These are phyloP conservation scores for Gastrophryne carolinensis DNA, from an alignment of 2,797 vertebrate species.

Conservation along the genomic window DNA sequence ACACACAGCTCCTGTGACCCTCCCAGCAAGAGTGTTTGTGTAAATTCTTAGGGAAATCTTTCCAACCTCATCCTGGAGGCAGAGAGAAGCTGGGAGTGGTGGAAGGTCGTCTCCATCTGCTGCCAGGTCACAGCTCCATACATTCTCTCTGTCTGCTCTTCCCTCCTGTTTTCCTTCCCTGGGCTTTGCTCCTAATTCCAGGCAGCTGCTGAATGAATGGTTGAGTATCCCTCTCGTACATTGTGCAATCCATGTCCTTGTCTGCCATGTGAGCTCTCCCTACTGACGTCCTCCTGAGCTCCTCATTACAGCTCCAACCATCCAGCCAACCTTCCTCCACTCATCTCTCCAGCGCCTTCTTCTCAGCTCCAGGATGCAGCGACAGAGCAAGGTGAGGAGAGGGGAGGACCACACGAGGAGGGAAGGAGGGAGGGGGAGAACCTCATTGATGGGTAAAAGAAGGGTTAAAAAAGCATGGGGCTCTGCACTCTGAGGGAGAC, in stretches of 20 bases:
- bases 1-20: constrained; percentile 13
- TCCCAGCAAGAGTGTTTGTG: constrained; percentile 29
- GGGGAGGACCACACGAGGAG: constrained; percentile 14
- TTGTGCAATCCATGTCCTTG: not conserved
- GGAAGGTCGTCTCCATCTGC: constrained; percentile 14
- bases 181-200: constrained; percentile 2
- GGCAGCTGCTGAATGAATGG: not conserved
- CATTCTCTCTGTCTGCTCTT: not conserved
- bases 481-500: not conserved
- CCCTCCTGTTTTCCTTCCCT: not conserved
- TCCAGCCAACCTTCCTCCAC: not conserved
- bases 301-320: constrained; percentile 14
- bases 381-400: constrained; percentile 31
- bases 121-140: not conserved
- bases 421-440: constrained; percentile 21
- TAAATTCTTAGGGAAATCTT: constrained; percentile 51
- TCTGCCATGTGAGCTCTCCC: not conserved
- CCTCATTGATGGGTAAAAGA: not conserved
- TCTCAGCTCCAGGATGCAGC: constrained; percentile 32
- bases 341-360: not conserved
- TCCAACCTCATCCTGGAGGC: constrained; percentile 51
- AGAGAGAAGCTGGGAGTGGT: not conserved
- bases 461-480: constrained; percentile 14
- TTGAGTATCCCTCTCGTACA: not conserved
- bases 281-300: not conserved